phyloP scores from a whole-genome alignment of 23 tunicate species.

The Oikopleura dioica region DNA sequence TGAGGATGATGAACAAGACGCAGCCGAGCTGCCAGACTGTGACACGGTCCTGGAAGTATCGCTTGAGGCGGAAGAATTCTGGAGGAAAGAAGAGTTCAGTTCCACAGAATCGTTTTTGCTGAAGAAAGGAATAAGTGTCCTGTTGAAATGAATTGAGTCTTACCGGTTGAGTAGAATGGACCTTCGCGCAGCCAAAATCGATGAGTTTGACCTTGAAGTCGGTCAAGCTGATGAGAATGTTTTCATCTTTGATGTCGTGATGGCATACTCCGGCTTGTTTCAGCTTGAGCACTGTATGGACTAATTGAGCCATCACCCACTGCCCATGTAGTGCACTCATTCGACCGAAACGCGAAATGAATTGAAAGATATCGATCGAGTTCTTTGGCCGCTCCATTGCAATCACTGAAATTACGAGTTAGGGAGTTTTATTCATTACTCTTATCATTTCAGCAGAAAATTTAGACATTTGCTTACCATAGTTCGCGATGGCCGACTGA shows the following conservation, averaged over 20 bases:
- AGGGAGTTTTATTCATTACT: no score
- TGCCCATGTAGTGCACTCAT: background rate
- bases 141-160: background rate
- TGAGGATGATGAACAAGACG: background rate
- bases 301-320: background rate
- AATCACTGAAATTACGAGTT: no score
- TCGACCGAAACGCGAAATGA: background rate
- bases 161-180: no score
- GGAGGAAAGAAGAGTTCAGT: background rate
- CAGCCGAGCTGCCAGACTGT: background rate
- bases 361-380: background rate
- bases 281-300: background rate
- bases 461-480: no score
- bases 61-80: background rate
- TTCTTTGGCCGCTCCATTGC: background rate
- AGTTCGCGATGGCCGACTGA: no score
- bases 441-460: no score
- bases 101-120: background rate
- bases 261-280: background rate
- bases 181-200: constrained; percentile 14
- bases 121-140: no score
- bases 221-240: background rate
- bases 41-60: background rate
- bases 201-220: background rate
- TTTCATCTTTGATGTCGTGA: constrained; percentile 7